Evolutionary conservation across 2,113 vertebrate genomes (phyloP).

Genomic region (Tragelaphus imberbis): DNA sequence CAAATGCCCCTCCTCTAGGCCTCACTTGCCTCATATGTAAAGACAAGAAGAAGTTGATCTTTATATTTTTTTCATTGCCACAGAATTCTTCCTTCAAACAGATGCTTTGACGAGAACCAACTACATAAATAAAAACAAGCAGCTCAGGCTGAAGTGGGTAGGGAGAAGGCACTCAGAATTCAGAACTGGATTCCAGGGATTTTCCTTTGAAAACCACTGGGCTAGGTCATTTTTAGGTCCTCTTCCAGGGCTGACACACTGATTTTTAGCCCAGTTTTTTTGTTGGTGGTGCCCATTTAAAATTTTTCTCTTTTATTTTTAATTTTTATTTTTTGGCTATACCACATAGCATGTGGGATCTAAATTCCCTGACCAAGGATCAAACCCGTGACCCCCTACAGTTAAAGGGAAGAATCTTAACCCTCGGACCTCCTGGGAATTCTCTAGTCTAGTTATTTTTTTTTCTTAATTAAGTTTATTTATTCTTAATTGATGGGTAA

Average conservation of each 20-base stretch:
- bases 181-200: neutral
- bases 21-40: neutral
- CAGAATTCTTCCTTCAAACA: constrained; percentile 12
- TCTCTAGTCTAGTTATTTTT: neutral
- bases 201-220: neutral
- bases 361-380: neutral
- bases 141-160: neutral
- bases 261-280: neutral
- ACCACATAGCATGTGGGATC: neutral
- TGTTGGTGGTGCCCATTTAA: neutral
- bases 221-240: neutral
- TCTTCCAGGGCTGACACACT: neutral
- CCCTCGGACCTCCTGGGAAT: neutral
- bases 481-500: neutral
- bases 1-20: neutral
- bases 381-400: neutral
- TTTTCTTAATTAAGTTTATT: neutral
- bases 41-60: neutral
- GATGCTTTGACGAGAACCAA: neutral
- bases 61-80: neutral
- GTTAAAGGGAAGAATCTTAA: neutral
- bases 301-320: neutral
- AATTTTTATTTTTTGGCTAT: neutral
- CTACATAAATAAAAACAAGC: neutral
- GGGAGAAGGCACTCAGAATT: neutral